Conservation (phyloP, 2,888 invertebrate species). For the Pemphredon lugubris region DNA sequence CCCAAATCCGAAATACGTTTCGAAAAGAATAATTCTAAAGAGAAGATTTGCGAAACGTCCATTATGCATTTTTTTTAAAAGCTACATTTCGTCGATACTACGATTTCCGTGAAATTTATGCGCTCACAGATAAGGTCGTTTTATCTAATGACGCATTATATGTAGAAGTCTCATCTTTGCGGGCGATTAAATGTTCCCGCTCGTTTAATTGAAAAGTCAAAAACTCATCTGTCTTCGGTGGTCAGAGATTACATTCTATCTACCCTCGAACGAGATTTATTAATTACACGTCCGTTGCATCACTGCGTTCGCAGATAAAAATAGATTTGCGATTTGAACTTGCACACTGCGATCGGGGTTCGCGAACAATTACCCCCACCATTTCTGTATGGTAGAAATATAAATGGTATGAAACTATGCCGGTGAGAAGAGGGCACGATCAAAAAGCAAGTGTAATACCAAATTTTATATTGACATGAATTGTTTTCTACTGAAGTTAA, state of each 20-base stretch:
- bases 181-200: conserved; percentile 17
- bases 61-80: background rate
- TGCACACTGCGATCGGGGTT: conserved; percentile 2
- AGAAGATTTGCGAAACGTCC: background rate
- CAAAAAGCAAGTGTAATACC: too few species aligned
- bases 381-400: background rate
- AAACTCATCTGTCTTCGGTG: conserved; percentile 27
- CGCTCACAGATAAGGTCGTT: conserved; percentile 23
- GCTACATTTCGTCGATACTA: background rate
- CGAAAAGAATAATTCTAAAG: too few species aligned
- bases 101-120: conserved; percentile 46
- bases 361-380: background rate
- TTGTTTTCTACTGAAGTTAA: too few species aligned
- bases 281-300: conserved; percentile 41
- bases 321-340: conserved; percentile 24
- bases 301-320: conserved; percentile 24
- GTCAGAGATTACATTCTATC: conserved; percentile 25
- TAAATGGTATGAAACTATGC: background rate
- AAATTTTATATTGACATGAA: too few species aligned
- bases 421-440: too few species aligned
- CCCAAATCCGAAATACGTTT: too few species aligned
- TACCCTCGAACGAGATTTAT: conserved; percentile 40
- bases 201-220: conserved; percentile 37
- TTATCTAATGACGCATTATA: conserved; percentile 58
- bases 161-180: conserved; percentile 34